Evolutionary conservation across 2,797 vertebrate species (phyloP).

Genomic region (Knipowitschia caucasica): DNA sequence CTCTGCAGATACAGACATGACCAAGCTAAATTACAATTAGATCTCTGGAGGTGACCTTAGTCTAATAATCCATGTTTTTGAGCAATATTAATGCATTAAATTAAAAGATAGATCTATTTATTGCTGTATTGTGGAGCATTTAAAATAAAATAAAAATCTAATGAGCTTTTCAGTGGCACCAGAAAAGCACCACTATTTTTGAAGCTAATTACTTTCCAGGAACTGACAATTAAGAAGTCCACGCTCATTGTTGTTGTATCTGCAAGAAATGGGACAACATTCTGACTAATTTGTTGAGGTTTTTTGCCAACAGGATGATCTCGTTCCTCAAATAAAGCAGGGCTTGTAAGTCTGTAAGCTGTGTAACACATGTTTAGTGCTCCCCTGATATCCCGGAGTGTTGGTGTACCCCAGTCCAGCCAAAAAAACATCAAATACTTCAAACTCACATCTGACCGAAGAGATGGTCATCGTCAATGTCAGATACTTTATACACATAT

Average conservation of each 20-base stretch:
- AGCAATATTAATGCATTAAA: not conserved
- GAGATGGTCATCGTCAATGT: conserved; percentile 20
- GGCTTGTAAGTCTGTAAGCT: conserved; percentile 44
- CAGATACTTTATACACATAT: conserved; percentile 21
- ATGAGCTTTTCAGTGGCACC: not conserved
- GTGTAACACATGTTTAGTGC: conserved; percentile 46
- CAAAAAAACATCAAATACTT: conserved; percentile 18
- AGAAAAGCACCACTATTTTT: too few species aligned
- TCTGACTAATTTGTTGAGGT: not conserved
- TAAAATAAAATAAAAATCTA: not conserved
- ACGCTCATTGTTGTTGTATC: not conserved
- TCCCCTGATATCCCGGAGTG: not conserved
- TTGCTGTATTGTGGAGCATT: not conserved
- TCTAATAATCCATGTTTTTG: not conserved
- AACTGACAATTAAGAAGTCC: not conserved
- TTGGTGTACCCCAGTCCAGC: conserved; percentile 9
- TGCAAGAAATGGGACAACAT: too few species aligned
- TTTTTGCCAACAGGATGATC: not conserved
- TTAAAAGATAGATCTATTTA: not conserved
- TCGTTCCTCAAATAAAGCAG: not conserved
- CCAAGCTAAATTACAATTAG: too few species aligned
- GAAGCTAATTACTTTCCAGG: too few species aligned
- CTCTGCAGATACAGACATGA: too few species aligned
- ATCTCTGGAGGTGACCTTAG: not conserved
- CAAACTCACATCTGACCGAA: conserved; percentile 15